Evolutionary conservation across 2,113 vertebrate genomes (phyloP).

Genomic region (Chloropsis hardwickii): DNA sequence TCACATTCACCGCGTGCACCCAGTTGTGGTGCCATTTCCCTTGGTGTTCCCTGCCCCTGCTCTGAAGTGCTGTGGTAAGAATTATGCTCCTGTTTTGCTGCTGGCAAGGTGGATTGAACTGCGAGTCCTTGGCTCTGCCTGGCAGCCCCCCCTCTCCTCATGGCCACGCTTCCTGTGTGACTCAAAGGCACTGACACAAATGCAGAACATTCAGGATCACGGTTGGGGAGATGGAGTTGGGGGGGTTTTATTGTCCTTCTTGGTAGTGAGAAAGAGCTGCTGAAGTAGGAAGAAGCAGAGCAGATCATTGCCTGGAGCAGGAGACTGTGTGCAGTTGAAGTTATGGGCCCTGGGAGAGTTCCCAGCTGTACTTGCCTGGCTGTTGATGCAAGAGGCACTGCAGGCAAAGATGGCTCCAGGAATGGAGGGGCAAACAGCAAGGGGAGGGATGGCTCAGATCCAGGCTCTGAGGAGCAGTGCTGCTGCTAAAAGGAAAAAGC

Average conservation of each 20-base stretch:
- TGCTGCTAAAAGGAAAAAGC: background rate
- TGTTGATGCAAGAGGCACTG: constrained; percentile 39
- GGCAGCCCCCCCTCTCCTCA: background rate
- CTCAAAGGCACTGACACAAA: constrained; percentile 18
- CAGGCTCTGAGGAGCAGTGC: constrained; percentile 38
- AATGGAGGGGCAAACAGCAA: constrained; percentile 3
- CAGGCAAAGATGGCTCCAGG: constrained; percentile 26
- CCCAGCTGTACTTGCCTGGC: constrained; percentile 63
- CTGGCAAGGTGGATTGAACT: constrained; percentile 13
- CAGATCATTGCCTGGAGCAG: constrained; percentile 61
- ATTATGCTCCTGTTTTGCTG: background rate
- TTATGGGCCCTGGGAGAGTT: constrained; percentile 49
- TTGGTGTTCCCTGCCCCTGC: background rate
- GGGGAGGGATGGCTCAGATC: constrained; percentile 50
- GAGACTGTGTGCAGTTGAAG: constrained; percentile 45
- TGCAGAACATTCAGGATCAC: background rate
- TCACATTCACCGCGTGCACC: background rate
- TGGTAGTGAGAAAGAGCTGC: constrained; percentile 40
- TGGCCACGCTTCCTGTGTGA: background rate
- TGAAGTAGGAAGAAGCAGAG: constrained; percentile 57
- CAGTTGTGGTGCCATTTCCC: background rate
- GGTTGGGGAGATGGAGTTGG: background rate
- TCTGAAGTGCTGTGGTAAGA: background rate
- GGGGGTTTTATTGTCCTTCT: constrained; percentile 44
- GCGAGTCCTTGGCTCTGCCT: background rate